Evolutionary conservation across 2,797 vertebrate genomes (phyloP).

Genomic region (Phrynocephalus guinanensis): DNA sequence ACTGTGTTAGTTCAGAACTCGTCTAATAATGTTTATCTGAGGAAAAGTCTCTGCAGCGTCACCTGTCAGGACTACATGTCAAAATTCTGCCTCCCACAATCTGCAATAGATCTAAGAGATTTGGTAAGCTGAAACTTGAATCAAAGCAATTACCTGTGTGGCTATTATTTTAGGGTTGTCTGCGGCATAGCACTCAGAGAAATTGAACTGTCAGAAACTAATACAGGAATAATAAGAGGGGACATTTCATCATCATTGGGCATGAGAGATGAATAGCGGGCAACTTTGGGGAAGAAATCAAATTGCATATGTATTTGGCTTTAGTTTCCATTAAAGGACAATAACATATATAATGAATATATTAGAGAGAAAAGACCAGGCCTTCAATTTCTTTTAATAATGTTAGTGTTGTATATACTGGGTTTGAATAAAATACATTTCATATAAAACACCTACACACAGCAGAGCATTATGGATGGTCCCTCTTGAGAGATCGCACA

Average conservation of each 20-base stretch:
- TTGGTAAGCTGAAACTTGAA: slow-evolving; percentile 75
- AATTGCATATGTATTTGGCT: slow-evolving; percentile 75
- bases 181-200: slow-evolving; percentile 77
- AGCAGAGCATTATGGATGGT: slow-evolving; percentile 78
- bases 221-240: slow-evolving; percentile 77
- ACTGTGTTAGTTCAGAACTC: slow-evolving; percentile 40
- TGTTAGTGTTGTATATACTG: slow-evolving; percentile 78
- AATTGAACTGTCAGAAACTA: slow-evolving; percentile 82
- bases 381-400: slow-evolving; percentile 81
- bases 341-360: slow-evolving; percentile 79
- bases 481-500: slow-evolving; percentile 78
- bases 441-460: slow-evolving; percentile 77
- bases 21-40: slow-evolving; percentile 64
- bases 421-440: slow-evolving; percentile 80
- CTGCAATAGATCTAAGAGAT: slow-evolving; percentile 71
- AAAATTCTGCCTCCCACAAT: slow-evolving; percentile 60
- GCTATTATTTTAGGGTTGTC: slow-evolving; percentile 75
- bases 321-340: slow-evolving; percentile 79
- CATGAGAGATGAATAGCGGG: slow-evolving; percentile 77
- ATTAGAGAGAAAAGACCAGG: slow-evolving; percentile 74
- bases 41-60: slow-evolving; percentile 52
- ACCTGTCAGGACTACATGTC: slow-evolving; percentile 57
- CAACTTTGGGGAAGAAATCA: slow-evolving; percentile 70
- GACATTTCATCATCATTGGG: slow-evolving; percentile 77
- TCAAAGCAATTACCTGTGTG: slow-evolving; percentile 76